A percentile compares a stretch with the other conserved stretches of the same genome.
These are phyloP conservation scores for Magallana angulata DNA, from an alignment of 1,140 invertebrate species.

Conservation along the genomic window DNA sequence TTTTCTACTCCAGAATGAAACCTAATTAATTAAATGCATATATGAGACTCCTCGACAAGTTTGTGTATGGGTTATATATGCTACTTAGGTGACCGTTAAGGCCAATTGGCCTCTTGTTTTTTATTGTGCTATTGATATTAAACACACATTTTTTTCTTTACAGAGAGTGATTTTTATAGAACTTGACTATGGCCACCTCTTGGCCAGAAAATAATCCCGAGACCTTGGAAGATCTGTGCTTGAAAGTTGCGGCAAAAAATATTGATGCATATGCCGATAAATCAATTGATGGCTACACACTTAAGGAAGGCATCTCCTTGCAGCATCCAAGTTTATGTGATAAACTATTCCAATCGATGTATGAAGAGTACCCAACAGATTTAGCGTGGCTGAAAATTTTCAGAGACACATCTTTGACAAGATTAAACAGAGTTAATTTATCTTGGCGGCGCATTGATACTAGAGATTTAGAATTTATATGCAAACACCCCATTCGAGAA, in stretches of 20 bases:
- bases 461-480: not conserved
- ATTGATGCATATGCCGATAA: conserved; percentile 37
- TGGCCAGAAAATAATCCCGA: conserved; percentile 49
- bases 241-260: conserved; percentile 29
- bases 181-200: conserved; percentile 33
- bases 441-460: not conserved
- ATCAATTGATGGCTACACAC: not conserved
- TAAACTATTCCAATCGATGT: conserved; percentile 41
- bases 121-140: too few species aligned
- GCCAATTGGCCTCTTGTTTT: too few species aligned
- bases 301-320: conserved; percentile 48
- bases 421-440: conserved; percentile 14
- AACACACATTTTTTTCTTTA: too few species aligned
- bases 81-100: too few species aligned
- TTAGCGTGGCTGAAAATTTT: conserved; percentile 37
- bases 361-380: not conserved
- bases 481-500: conserved; percentile 1
- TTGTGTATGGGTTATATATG: too few species aligned
- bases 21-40: too few species aligned
- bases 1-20: too few species aligned
- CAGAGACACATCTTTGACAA: conserved; percentile 26
- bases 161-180: too few species aligned
- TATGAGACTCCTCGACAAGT: too few species aligned
- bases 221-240: conserved; percentile 45
- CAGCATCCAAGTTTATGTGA: conserved; percentile 46